Conservation (phyloP, 2,888 invertebrate species). For the Villa cingulata region DNA sequence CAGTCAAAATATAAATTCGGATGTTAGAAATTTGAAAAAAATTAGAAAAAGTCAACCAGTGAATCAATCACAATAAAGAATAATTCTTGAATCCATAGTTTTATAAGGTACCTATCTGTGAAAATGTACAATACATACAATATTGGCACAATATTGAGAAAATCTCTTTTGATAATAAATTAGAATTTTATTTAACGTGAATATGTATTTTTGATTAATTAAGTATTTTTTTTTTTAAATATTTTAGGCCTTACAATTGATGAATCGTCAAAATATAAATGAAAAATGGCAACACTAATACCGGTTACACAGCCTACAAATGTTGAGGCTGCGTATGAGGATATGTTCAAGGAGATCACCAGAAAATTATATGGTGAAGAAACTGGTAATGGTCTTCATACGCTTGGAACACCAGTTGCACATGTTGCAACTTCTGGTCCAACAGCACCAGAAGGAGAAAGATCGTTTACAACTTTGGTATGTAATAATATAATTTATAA, state of each 20-base stretch:
- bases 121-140: no score
- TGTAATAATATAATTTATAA: slow-evolving; percentile 13
- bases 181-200: no score
- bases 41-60: no score
- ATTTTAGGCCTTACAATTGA: not conserved
- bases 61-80: no score
- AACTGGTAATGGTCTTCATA: slow-evolving; percentile 38
- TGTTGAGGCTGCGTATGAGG: slow-evolving; percentile 39
- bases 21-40: no score
- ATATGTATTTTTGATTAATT: no score
- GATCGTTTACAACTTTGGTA: slow-evolving; percentile 37
- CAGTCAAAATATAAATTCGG: no score
- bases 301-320: slow-evolving; percentile 31
- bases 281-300: slow-evolving; percentile 37
- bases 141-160: no score
- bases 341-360: slow-evolving; percentile 71
- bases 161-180: no score
- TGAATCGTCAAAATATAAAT: slow-evolving; percentile 1
- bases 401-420: slow-evolving; percentile 36
- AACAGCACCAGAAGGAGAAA: slow-evolving; percentile 36
- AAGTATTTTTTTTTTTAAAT: not conserved
- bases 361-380: slow-evolving; percentile 83
- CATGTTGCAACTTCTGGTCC: slow-evolving; percentile 37
- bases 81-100: no score
- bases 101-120: no score